Evolutionary conservation across 1,140 invertebrate species (phyloP), one percentile per base, ranked within the genome.

Genomic region (Drosophila guanche): DNA sequence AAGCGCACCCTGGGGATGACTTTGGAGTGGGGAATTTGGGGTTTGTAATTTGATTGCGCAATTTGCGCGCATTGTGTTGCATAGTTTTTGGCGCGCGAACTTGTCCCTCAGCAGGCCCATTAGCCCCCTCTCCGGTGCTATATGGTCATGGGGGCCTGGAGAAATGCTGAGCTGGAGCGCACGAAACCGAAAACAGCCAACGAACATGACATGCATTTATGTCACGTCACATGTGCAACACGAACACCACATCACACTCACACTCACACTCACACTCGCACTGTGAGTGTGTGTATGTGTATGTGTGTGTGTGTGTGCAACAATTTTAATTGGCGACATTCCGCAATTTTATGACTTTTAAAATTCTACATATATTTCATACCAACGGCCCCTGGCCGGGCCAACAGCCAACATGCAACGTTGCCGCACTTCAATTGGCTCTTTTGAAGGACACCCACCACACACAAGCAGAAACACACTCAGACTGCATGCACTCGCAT

Each of bases 181-280:
- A 86, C 83, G 81, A 67, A 86, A 88, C 75, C 79, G 66, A 77
- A 81, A 88, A 59, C 81, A 70, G 83, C 69, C 73, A 86, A 78
- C 83, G 72, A 83, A 86, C 81, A 90, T 84, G 89, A 90, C 89
- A 90, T 90, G 89, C 89, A 89, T 90, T 90, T 90, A 90, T 90
- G 89, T 90, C 89, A 90, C 89, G 89, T 88, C 83, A 88, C 83
- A 83, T 88, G 84, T 78, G 75, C 76, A 88, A 88, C 83, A 83
- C 83, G 83, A 83, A 60, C 62, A 79, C 70, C 74, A 74, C 57
- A 62, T 56, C 40, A 72, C 61, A 56, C 56, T 37, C 50, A 47
- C 42, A 60, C 23, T 12, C 57, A 57, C 23, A 65, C 58, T n/a
- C 42, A 42, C 50, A 63, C 53, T n/a, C n/a, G n/a, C 6, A 16